Conservation (phyloP, 2,888 invertebrate species). For the Synergus itoensis region DNA sequence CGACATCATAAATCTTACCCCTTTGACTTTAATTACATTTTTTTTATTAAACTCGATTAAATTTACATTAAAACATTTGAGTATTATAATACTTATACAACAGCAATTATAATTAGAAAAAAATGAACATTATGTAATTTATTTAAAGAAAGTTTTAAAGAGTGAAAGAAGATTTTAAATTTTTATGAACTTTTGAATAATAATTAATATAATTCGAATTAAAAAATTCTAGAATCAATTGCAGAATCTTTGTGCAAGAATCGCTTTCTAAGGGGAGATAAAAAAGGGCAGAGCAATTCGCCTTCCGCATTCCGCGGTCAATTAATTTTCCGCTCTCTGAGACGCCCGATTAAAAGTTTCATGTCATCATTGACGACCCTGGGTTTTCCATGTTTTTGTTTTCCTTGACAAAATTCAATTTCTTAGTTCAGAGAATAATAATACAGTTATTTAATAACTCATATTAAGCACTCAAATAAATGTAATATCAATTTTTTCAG, state of each 20-base stretch:
- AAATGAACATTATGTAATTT: neutral
- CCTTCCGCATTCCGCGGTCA: slow-evolving; percentile 8
- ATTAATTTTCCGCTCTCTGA: slow-evolving; percentile 33
- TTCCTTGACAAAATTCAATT: neutral
- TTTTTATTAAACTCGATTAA: too few species aligned
- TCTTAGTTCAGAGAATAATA: neutral
- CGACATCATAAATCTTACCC: too few species aligned
- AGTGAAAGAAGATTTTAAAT: neutral
- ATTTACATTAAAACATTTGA: too few species aligned
- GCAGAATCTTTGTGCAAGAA: slow-evolving; percentile 24
- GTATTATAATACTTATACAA: too few species aligned
- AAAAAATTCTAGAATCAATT: slow-evolving; percentile 5
- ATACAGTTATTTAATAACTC: neutral
- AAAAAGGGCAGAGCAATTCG: slow-evolving; percentile 6
- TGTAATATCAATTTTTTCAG: neutral
- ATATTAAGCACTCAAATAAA: neutral
- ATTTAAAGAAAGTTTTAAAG: neutral
- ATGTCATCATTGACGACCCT: neutral
- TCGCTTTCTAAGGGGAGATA: slow-evolving; percentile 26
- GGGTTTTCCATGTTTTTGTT: neutral
- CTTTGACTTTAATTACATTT: too few species aligned
- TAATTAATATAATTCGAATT: neutral
- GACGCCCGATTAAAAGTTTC: slow-evolving; percentile 11
- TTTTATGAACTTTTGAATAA: neutral
- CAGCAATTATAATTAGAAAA: neutral